Conservation (phyloP, 2,113 vertebrate species). For the Rhinogobius similis region DNA sequence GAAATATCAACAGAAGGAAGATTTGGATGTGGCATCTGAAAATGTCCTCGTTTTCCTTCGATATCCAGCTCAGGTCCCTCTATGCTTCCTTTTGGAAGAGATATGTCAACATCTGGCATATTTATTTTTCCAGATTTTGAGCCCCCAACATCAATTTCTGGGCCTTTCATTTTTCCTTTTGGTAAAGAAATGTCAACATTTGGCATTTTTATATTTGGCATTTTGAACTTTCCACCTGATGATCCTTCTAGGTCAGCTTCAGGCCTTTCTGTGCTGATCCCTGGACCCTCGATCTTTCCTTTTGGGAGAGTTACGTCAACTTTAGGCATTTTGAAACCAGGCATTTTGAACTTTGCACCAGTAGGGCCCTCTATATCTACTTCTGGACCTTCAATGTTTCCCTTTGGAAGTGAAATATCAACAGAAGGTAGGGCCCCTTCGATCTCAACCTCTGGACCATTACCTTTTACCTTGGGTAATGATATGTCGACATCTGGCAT, state of each 20-base stretch:
- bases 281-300: slow-evolving; percentile 24
- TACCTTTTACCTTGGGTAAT: neutral
- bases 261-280: neutral
- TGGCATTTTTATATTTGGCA: slow-evolving; percentile 57
- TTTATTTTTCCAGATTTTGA: neutral
- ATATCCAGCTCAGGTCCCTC: neutral
- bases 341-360: slow-evolving; percentile 34
- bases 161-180: slow-evolving; percentile 44
- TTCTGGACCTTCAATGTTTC: too few species aligned
- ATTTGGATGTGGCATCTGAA: slow-evolving; percentile 54
- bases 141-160: slow-evolving; percentile 23
- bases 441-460: neutral
- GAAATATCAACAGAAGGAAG: slow-evolving; percentile 55
- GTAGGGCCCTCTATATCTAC: slow-evolving; percentile 26
- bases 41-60: slow-evolving; percentile 12
- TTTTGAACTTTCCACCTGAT: slow-evolving; percentile 45
- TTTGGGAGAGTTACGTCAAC: slow-evolving; percentile 60
- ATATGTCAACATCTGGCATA: slow-evolving; percentile 53
- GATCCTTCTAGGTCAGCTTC: neutral
- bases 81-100: slow-evolving; percentile 49
- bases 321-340: slow-evolving; percentile 16
- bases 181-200: slow-evolving; percentile 29
- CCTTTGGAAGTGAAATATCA: too few species aligned
- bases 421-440: too few species aligned
- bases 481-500: neutral